Conservation (phyloP, 2,797 vertebrate genomes). For the Peromyscus aztecus region DNA sequence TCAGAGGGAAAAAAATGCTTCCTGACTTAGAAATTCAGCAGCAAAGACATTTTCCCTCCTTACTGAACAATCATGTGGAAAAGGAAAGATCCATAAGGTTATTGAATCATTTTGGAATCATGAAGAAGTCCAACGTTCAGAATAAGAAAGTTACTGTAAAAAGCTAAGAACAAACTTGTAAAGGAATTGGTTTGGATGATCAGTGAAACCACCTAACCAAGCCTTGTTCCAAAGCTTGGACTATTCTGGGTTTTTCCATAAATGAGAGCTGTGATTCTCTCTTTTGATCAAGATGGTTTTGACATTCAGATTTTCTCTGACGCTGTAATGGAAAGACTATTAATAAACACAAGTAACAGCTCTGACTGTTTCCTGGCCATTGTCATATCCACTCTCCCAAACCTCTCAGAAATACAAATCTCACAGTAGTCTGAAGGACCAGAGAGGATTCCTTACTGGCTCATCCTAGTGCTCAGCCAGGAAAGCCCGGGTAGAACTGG, state of each 20-base stretch:
- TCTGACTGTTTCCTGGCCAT: slow-evolving; percentile 4
- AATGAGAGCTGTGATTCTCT: neutral
- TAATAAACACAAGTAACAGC: neutral
- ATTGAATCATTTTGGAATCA: slow-evolving; percentile 22
- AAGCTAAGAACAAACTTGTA: slow-evolving; percentile 37
- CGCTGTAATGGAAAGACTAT: neutral
- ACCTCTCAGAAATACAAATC: neutral
- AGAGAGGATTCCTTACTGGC: neutral
- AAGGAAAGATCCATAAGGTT: neutral
- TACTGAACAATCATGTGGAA: neutral
- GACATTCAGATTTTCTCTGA: slow-evolving; percentile 53
- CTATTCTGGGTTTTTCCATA: neutral
- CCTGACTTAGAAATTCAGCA: neutral
- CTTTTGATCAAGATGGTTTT: neutral
- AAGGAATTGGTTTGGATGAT: slow-evolving; percentile 18
- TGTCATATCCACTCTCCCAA: neutral
- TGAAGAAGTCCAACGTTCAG: neutral
- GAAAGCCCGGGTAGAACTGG: neutral
- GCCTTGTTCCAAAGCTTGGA: neutral
- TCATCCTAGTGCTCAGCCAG: neutral
- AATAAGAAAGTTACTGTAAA: neutral
- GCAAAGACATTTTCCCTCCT: neutral
- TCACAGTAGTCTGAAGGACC: neutral
- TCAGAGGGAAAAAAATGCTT: neutral
- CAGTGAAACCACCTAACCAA: neutral